Evolutionary conservation across 1,140 invertebrate species (phyloP).

Genomic region (Cherax quadricarinatus): DNA sequence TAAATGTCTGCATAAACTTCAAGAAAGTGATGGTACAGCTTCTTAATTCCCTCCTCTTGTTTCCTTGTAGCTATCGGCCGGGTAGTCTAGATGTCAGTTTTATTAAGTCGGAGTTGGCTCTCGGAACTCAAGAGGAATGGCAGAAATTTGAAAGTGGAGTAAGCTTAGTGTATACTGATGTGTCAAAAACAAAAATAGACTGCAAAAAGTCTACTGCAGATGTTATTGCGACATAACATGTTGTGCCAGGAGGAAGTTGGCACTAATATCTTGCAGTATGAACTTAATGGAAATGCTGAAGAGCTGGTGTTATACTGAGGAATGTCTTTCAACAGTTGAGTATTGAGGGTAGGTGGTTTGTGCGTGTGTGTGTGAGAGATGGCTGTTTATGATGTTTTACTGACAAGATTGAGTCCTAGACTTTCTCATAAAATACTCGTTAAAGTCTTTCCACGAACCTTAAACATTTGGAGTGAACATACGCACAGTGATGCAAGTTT

Average conservation of each 20-base stretch:
- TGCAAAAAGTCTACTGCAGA: constrained; percentile 64
- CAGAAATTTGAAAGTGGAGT: constrained; percentile 60
- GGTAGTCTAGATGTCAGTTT: constrained; percentile 70
- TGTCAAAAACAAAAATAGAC: constrained; percentile 63
- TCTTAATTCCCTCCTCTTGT: constrained; percentile 50
- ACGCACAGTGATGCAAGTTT: too few species aligned
- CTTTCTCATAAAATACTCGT: not conserved
- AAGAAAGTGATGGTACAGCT: constrained; percentile 20
- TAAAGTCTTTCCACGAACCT: too few species aligned
- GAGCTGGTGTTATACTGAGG: not conserved
- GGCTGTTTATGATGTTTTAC: not conserved
- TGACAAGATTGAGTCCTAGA: not conserved
- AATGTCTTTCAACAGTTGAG: constrained; percentile 9
- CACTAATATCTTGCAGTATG: not conserved
- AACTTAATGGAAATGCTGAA: not conserved
- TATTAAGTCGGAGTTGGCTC: constrained; percentile 70
- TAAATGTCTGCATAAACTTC: constrained; percentile 31
- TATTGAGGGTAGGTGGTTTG: constrained; percentile 13
- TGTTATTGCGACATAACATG: constrained; percentile 13
- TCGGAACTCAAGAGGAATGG: constrained; percentile 68
- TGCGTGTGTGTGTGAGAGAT: constrained; percentile 15
- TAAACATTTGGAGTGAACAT: too few species aligned
- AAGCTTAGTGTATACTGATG: constrained; percentile 64
- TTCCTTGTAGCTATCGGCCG: constrained; percentile 72
- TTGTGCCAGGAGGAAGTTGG: not conserved